Base-by-base conservation (phyloP, 2,888 invertebrate genomes). In the Pollenia angustigena region DNA sequence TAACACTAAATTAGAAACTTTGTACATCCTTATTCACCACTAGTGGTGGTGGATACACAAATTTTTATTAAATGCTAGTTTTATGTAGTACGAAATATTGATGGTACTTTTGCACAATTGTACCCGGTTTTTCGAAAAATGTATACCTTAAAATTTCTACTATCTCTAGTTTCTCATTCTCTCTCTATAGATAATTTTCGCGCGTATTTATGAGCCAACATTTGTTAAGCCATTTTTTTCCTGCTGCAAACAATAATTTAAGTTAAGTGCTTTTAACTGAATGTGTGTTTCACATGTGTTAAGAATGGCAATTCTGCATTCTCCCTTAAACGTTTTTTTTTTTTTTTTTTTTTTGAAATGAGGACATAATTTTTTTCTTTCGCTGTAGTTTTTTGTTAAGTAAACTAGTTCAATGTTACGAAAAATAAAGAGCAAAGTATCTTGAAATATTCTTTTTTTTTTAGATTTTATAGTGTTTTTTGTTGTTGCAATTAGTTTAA, bases 211-310 rank as follows among this genome's bases (percentile, higher is more conserved):
- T 71, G 72, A 81, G 76, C 14, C 52, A 69, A 11, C 62, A 82
- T 64, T 74, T 74, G 23, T 68, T 74, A 40, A 8, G 9, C 48
- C 46, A 46, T 69, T 56, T 46, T 32, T 32, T 32, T 32, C 6
- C 32, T 72, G 66, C 50, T 81, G 50, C 81, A 81, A 42, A 74
- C 32, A 71, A 87, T 81, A 60, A 78, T 76, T 84, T 78, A 62
- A 78, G 58, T 84, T 80, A 78, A 87, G 84, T 87, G 81, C 86
- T 87, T 83, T 84, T 68, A 72, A 84, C 82, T 44, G 76, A 68
- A 14, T 62, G 52, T 40, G 42, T 60, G 23, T 78, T 48, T 42
- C 46, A 54, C 71, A 50, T 83, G 78, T 78, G 71, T 64, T 60
- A 48, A 78, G 50, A 83, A 62, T 64, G 54, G 62, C 54, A 83